Base-by-base conservation (phyloP, 2,888 invertebrate species). In the Hypomecis punctinalis region DNA sequence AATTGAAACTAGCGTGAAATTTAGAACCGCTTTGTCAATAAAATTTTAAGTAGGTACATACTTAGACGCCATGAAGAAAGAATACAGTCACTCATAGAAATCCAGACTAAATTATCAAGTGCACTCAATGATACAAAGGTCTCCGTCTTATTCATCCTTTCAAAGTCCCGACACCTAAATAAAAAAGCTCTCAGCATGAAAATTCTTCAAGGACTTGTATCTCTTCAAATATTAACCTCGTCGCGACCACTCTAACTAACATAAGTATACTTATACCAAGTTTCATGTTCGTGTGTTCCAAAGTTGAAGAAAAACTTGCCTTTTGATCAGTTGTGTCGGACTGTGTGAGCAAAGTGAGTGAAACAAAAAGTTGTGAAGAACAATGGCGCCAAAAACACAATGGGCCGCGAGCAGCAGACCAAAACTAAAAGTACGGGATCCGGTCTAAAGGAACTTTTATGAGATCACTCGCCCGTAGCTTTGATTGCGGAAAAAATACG, bases 361-460 rank as follows among this genome's bases (percentile, higher is more conserved):
- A 67, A 57, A 62, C 62, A 66, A 67, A 60, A 68, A 69, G 63
- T 67, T 69, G 61, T 61, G 51, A 55, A 63, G 67, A 68, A 72
- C 70, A 72, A 72, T 68, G 61, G 66, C 49, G 11, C 45, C 63
- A 33, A 63, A 54, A 63, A 67, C 63, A 69, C 70, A 68, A 68
- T 67, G 63, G 61, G 46, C 61, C 39, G 56, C n/a, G 56, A 56
- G 56, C 63, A 52, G n/a, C 56, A 56, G 61, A 69, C 62, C 62
- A 51, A 46, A 57, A 61, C 62, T 62, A 54, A 63, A 67, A 60
- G 55, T 63, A 66, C 65, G 49, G 57, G 43, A 47, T 52, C 47
- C 49, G n/a, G 43, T 63, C 35, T 39, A 45, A 46, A 47, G 47
- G 51, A 65, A 61, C 60, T 61, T 64, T 59, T 55, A 43, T 33